Evolutionary conservation across 2,888 invertebrate species (phyloP).

Genomic region (Mesoligia furuncula): DNA sequence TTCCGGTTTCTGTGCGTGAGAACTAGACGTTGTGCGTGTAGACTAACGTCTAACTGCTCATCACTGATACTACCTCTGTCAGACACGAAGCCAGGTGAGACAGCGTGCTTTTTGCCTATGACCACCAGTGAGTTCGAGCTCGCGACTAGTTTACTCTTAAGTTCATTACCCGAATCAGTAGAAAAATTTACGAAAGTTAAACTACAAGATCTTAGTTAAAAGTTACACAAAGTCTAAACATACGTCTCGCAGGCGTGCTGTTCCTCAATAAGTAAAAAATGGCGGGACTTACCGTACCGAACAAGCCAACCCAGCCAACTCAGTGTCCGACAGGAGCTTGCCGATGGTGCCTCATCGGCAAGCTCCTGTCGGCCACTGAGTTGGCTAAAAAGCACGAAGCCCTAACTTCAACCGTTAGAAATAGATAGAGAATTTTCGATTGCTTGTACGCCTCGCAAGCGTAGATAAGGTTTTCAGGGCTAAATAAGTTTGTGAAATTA

Average conservation of each 20-base stretch:
- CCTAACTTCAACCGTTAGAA: background rate
- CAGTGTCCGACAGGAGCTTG: no score
- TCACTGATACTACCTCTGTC: no score
- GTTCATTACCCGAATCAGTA: background rate
- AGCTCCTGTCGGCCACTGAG: background rate
- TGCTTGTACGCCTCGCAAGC: background rate
- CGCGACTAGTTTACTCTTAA: no score
- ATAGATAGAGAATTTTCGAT: background rate
- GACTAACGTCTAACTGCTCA: no score
- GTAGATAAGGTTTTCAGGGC: background rate
- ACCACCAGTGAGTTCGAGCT: no score
- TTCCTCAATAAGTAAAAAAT: background rate
- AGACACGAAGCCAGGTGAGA: no score
- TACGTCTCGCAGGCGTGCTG: background rate
- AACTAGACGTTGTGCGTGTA: no score
- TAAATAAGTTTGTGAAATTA: background rate
- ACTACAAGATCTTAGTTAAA: background rate
- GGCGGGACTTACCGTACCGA: background rate
- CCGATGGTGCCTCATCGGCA: no score
- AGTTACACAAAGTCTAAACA: constrained; percentile 2
- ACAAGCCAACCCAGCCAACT: no score
- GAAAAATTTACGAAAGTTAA: background rate
- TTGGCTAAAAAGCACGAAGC: background rate
- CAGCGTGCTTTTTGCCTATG: no score
- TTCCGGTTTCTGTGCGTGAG: no score